A percentile compares a stretch with the other conserved stretches of the same genome.
phyloP scores from a whole-genome alignment of 2,113 vertebrate genomes.

The Danio rerio region DNA sequence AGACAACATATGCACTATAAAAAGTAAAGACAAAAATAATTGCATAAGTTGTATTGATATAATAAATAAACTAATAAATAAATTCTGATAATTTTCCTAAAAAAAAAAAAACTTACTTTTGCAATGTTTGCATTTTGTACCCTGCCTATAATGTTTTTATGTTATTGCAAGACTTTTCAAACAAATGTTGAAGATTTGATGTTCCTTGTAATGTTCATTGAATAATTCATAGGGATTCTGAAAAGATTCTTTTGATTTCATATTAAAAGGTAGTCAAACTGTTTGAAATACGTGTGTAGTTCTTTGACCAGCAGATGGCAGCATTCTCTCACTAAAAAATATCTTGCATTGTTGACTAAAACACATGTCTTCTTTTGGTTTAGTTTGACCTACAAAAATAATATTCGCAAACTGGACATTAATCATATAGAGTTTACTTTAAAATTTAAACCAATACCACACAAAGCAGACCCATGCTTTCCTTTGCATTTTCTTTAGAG shows the following conservation, averaged over 20 bases:
- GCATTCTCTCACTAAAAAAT: background rate
- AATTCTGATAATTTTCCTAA: no score
- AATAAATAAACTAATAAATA: no score
- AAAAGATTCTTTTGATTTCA: background rate
- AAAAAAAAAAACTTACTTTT: no score
- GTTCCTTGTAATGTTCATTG: background rate
- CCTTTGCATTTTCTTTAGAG: background rate
- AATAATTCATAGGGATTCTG: background rate
- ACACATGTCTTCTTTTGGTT: no score
- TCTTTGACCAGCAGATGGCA: slow-evolving; percentile 11
- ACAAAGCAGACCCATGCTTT: background rate
- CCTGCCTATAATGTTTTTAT: background rate
- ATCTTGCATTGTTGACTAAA: no score
- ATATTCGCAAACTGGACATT: slow-evolving; percentile 26
- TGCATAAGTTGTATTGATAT: no score
- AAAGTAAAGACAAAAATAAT: no score
- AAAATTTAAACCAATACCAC: background rate
- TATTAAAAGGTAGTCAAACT: background rate
- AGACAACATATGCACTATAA: no score
- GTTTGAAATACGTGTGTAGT: background rate
- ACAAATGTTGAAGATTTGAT: background rate
- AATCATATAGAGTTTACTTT: slow-evolving; percentile 52
- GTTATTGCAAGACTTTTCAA: background rate
- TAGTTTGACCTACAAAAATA: background rate
- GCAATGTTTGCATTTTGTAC: no score